phyloP scores from a whole-genome alignment of 2,797 vertebrate species.

The Brotula barbata region DNA sequence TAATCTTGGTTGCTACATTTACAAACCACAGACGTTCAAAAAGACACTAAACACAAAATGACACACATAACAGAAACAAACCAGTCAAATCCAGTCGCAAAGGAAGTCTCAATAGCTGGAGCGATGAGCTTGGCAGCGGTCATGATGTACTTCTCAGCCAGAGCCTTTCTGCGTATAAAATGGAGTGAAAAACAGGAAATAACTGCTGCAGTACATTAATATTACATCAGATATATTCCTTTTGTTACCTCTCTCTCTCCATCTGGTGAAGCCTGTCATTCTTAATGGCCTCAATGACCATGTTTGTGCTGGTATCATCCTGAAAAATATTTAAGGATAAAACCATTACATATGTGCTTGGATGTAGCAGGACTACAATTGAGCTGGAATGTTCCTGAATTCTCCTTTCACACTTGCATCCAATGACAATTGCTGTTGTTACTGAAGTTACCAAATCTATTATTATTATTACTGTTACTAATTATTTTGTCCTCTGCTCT shows the following conservation, averaged over 20 bases:
- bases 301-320: conserved; percentile 88
- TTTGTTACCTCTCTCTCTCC: conserved; percentile 87
- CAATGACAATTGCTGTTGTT: too few relatives aligned
- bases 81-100: conserved; percentile 96
- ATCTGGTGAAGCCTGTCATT: conserved; percentile 92
- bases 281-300: conserved; percentile 93
- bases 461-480: too few relatives aligned
- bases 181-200: neutral
- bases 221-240: neutral
- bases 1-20: too few relatives aligned
- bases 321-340: conserved; percentile 54
- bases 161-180: conserved; percentile 80
- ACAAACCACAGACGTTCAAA: too few relatives aligned
- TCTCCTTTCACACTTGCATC: too few relatives aligned
- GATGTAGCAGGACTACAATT: too few relatives aligned
- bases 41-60: too few relatives aligned
- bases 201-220: neutral
- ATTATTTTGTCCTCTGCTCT: too few relatives aligned
- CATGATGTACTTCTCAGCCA: conserved; percentile 97
- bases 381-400: too few relatives aligned
- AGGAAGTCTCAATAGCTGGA: conserved; percentile 90
- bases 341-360: too few relatives aligned
- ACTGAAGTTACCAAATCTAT: too few relatives aligned
- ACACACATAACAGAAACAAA: conserved; percentile 69
- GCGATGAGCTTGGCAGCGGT: conserved; percentile 96